phyloP scores from a whole-genome alignment of 2,888 invertebrate genomes.

The Allygus modestus region DNA sequence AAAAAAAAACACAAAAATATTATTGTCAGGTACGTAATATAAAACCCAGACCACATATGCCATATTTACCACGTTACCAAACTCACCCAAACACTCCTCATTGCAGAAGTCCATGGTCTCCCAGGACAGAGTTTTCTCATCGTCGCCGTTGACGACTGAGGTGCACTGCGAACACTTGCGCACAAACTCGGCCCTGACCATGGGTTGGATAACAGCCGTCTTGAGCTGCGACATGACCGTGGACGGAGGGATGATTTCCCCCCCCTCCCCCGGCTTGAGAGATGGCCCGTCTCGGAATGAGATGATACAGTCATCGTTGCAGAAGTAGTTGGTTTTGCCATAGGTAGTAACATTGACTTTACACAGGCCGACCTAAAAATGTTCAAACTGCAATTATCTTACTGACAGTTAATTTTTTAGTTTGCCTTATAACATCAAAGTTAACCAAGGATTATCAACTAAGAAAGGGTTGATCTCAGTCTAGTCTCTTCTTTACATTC shows the following conservation, averaged over 20 bases:
- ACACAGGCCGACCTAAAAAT: constrained; percentile 43
- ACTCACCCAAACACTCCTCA: constrained; percentile 86
- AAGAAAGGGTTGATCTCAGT: too few species aligned
- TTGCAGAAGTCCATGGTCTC: constrained; percentile 97
- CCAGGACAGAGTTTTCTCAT: constrained; percentile 87
- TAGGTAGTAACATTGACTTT: constrained; percentile 65
- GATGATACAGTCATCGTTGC: constrained; percentile 78
- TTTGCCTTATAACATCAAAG: too few species aligned
- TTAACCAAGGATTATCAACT: too few species aligned
- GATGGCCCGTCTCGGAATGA: constrained; percentile 72
- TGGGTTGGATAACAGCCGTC: constrained; percentile 26
- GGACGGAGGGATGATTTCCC: constrained; percentile 15
- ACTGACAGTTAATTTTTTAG: too few species aligned
- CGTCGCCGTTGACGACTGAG: constrained; percentile 75
- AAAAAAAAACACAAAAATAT: too few species aligned
- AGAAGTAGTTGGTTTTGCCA: constrained; percentile 77
- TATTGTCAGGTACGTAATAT: too few species aligned
- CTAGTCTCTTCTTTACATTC: too few species aligned
- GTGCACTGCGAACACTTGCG: constrained; percentile 79
- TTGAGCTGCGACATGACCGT: constrained; percentile 23
- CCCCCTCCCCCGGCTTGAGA: not conserved
- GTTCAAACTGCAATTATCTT: too few species aligned
- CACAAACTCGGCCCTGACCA: constrained; percentile 75
- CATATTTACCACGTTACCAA: not conserved
- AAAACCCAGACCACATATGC: too few species aligned